These are phyloP conservation scores for Junonia oenone DNA, from an alignment of 2,888 invertebrate species.

Conservation along the genomic window DNA sequence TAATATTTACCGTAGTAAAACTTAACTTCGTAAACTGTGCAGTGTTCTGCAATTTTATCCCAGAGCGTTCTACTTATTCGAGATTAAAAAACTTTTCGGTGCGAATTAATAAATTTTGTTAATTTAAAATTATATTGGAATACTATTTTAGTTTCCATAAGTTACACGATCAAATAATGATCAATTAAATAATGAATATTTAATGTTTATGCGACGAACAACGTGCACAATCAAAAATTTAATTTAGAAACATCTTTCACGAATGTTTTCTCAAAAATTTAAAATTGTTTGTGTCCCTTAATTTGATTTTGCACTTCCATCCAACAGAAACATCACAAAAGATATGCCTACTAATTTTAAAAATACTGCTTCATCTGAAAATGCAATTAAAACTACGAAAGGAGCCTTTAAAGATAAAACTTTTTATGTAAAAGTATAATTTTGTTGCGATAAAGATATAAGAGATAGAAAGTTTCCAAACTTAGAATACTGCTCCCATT, in stretches of 20 bases:
- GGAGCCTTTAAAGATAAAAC: constrained; percentile 5
- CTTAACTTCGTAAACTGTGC: constrained; percentile 20
- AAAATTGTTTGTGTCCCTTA: background rate
- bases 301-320: background rate
- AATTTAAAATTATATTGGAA: background rate
- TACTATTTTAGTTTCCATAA: background rate
- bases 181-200: no score
- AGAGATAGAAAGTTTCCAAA: constrained; percentile 16
- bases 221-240: no score
- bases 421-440: constrained; percentile 16
- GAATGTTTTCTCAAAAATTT: background rate
- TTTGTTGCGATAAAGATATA: constrained; percentile 13
- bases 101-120: constrained; percentile 3
- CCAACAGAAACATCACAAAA: background rate
- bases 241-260: no score
- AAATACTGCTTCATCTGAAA: constrained; percentile 1
- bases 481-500: constrained; percentile 13
- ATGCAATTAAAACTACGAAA: constrained; percentile 8
- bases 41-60: constrained; percentile 20
- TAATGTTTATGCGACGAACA: no score
- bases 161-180: no score
- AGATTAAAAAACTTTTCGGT: constrained; percentile 27
- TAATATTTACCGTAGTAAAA: constrained; percentile 23
- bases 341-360: background rate
- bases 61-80: constrained; percentile 17